Conservation (phyloP, 2,113 vertebrate species). For the Cromileptes altivelis region DNA sequence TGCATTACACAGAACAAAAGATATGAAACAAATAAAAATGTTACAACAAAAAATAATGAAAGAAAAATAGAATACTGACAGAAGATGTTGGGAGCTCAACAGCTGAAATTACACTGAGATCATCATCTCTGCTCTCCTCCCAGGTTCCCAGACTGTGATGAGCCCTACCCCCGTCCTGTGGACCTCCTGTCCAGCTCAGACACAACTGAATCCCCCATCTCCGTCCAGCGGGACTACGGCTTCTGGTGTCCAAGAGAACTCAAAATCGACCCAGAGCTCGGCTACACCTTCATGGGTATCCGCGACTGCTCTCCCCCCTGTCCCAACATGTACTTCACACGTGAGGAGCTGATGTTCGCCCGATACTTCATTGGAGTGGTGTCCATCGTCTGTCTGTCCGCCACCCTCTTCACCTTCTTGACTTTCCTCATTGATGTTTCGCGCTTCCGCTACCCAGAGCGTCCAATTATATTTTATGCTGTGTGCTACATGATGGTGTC, state of each 20-base stretch:
- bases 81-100: too few species aligned
- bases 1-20: background rate
- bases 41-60: too few species aligned
- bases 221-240: constrained; percentile 94
- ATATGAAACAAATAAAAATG: too few species aligned
- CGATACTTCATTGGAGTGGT: constrained; percentile 98
- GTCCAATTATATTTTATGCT: constrained; percentile 98
- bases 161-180: constrained; percentile 91
- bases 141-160: constrained; percentile 96
- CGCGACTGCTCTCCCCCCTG: constrained; percentile 97
- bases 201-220: constrained; percentile 85
- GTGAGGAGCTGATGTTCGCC: constrained; percentile 93
- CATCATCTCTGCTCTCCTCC: background rate
- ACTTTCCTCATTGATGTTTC: constrained; percentile 98
- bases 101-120: background rate
- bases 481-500: constrained; percentile 99
- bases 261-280: constrained; percentile 93
- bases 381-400: constrained; percentile 97
- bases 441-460: constrained; percentile 96
- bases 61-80: too few species aligned
- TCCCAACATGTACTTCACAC: constrained; percentile 96
- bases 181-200: constrained; percentile 89
- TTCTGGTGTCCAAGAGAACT: constrained; percentile 98
- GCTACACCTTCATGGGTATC: constrained; percentile 95
- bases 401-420: constrained; percentile 97